A percentile compares a stretch with the other conserved stretches of the same genome.
These are phyloP conservation scores for Augiades crinisus DNA, from an alignment of 2,888 invertebrate species.

Conservation along the genomic window DNA sequence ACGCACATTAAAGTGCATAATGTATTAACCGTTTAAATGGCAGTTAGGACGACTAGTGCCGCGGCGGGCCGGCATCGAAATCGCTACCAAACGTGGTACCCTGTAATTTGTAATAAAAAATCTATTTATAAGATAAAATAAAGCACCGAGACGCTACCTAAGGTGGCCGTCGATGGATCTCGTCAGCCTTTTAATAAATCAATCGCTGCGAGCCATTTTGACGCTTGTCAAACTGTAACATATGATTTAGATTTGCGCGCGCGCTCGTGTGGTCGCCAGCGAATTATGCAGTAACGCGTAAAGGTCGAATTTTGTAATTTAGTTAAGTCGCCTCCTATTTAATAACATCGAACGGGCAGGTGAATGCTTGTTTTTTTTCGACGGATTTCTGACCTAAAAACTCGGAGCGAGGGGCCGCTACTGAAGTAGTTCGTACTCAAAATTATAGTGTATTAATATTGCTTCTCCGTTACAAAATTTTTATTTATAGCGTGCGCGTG, in stretches of 20 bases:
- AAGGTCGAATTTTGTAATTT: slow-evolving; percentile 79
- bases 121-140: slow-evolving; percentile 81
- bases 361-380: slow-evolving; percentile 56
- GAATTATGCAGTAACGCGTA: slow-evolving; percentile 76
- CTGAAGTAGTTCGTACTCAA: slow-evolving; percentile 77
- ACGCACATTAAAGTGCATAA: slow-evolving; percentile 58
- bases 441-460: slow-evolving; percentile 77
- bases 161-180: slow-evolving; percentile 74
- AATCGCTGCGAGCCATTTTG: slow-evolving; percentile 61
- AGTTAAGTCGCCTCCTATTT: slow-evolving; percentile 80
- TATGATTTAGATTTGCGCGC: slow-evolving; percentile 66
- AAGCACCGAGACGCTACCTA: slow-evolving; percentile 76
- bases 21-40: slow-evolving; percentile 44
- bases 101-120: slow-evolving; percentile 81
- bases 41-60: slow-evolving; percentile 52
- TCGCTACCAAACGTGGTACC: slow-evolving; percentile 78
- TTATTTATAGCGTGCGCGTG: slow-evolving; percentile 68
- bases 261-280: slow-evolving; percentile 47
- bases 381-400: slow-evolving; percentile 49
- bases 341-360: slow-evolving; percentile 69
- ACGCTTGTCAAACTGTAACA: slow-evolving; percentile 65
- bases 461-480: slow-evolving; percentile 60
- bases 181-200: slow-evolving; percentile 70
- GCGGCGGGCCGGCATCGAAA: slow-evolving; percentile 50
- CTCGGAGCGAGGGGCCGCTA: slow-evolving; percentile 58